Percentiles rank a stretch among this genome's conserved stretches.
Evolutionary conservation across 2,113 vertebrate genomes (phyloP).

Genomic region (Cavia porcellus): DNA sequence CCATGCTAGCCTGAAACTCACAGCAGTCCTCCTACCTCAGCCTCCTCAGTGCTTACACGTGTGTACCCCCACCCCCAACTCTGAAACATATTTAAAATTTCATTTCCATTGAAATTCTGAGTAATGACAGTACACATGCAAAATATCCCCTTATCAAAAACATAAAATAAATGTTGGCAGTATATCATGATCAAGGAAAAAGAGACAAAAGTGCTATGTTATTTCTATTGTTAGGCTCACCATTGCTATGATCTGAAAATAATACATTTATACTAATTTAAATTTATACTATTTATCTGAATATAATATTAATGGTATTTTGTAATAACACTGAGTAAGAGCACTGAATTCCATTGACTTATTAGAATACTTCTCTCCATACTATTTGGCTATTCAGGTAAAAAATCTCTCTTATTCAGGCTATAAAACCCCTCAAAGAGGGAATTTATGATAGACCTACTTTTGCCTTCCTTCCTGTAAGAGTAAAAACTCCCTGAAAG

Average conservation of each 20-base stretch:
- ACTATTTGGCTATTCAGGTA: neutral
- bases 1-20: neutral
- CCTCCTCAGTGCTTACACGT: neutral
- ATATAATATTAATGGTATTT: neutral
- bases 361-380: neutral
- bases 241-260: conserved; percentile 47
- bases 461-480: neutral
- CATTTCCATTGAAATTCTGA: conserved; percentile 1
- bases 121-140: neutral
- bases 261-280: neutral
- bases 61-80: neutral
- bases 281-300: neutral
- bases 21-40: neutral
- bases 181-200: neutral
- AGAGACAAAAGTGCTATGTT: neutral
- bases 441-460: neutral
- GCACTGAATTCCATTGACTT: neutral
- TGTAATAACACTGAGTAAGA: neutral
- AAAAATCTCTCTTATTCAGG: neutral
- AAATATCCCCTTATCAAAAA: conserved; percentile 5
- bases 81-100: neutral
- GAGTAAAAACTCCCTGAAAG: neutral
- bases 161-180: neutral
- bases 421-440: neutral
- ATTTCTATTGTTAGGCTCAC: neutral